phyloP scores from a whole-genome alignment of 2,888 invertebrate species.

The Argyra leucocephala region DNA sequence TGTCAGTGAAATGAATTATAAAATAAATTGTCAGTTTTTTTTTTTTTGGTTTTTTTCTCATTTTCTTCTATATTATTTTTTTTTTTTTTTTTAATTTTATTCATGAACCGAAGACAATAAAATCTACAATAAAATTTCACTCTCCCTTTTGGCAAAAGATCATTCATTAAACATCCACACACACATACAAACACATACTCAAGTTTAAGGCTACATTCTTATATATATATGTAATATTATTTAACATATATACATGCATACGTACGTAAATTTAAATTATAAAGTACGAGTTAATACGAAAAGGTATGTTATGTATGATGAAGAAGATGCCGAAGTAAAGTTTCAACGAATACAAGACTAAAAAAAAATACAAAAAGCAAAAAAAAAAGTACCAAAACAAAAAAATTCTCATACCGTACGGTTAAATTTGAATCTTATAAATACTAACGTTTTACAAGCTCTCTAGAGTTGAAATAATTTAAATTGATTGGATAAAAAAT shows the following conservation, averaged over 20 bases:
- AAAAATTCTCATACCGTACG: too few species aligned
- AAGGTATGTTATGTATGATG: too few species aligned
- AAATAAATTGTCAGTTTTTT: background rate
- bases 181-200: background rate
- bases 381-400: background rate
- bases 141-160: constrained; percentile 3
- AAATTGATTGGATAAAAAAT: background rate
- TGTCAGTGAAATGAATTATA: constrained; percentile 1
- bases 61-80: background rate
- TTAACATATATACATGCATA: too few species aligned
- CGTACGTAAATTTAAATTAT: background rate
- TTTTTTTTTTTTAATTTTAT: background rate
- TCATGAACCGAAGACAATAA: constrained; percentile 6
- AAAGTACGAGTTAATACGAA: background rate
- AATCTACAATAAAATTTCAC: constrained; percentile 6
- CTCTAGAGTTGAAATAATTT: too few species aligned
- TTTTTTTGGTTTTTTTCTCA: background rate
- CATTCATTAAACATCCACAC: background rate
- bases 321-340: background rate
- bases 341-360: background rate
- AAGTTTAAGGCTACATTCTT: background rate
- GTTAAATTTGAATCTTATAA: too few species aligned
- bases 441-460: too few species aligned
- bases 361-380: background rate
- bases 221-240: too few species aligned